A percentile compares a stretch with the other conserved stretches of the same genome.
Conservation (phyloP, 2,113 vertebrate genomes). For the Heterocephalus glaber region DNA sequence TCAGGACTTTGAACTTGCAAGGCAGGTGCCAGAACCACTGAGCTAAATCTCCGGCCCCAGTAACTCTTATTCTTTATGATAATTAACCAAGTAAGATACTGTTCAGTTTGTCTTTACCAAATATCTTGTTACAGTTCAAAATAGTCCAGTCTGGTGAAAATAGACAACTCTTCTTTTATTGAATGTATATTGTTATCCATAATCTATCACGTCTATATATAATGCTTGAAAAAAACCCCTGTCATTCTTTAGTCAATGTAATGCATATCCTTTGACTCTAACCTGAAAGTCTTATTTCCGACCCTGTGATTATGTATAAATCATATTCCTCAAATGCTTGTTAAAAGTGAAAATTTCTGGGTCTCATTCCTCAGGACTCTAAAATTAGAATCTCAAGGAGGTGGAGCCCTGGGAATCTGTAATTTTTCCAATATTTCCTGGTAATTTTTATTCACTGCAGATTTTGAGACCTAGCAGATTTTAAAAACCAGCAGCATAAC, state of each 20-base stretch:
- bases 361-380: background rate
- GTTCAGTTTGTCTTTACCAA: background rate
- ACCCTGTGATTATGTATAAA: background rate
- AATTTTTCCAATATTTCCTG: background rate
- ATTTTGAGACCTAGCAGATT: background rate
- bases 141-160: background rate
- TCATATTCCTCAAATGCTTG: constrained; percentile 7
- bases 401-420: background rate
- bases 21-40: too few relatives aligned
- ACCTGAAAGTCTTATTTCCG: background rate
- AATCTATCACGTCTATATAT: background rate
- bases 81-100: background rate
- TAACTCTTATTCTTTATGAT: background rate
- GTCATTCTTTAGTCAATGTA: background rate
- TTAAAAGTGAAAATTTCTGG: constrained; percentile 1
- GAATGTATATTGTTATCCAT: background rate
- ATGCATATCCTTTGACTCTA: background rate
- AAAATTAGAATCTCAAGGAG: background rate
- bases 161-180: background rate
- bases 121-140: background rate
- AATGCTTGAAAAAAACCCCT: background rate
- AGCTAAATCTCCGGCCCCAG: too few relatives aligned
- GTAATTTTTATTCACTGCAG: background rate
- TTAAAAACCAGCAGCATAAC: background rate
- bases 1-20: too few relatives aligned